These are phyloP conservation scores for Phaedon cochleariae DNA, from an alignment of 2,888 invertebrate species.

Conservation along the genomic window DNA sequence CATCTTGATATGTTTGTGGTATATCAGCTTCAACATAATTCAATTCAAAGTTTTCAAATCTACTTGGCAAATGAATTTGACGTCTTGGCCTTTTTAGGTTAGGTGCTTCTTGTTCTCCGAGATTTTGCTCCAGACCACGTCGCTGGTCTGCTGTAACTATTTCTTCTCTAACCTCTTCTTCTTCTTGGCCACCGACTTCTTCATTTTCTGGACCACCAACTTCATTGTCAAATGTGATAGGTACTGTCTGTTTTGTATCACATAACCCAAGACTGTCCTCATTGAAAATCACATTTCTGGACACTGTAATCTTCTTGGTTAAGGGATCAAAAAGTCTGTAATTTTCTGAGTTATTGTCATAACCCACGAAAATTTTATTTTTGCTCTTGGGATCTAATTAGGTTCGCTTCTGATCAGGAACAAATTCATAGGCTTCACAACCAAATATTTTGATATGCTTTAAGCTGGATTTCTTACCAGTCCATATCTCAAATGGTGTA, in stretches of 20 bases:
- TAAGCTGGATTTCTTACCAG: constrained; percentile 6
- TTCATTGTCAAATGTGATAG: no score
- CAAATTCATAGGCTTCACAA: constrained; percentile 10
- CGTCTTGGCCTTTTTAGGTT: neutral
- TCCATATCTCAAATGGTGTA: constrained; percentile 29
- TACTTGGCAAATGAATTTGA: neutral
- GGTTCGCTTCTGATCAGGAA: constrained; percentile 12
- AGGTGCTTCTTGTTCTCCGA: no score
- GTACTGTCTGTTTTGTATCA: no score
- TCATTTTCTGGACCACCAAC: no score
- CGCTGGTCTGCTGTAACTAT: no score
- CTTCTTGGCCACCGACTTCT: no score
- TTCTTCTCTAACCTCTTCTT: no score
- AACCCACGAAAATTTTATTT: constrained; percentile 21
- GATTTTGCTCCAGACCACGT: no score
- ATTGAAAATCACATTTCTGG: constrained; percentile 13
- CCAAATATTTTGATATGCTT: constrained; percentile 20
- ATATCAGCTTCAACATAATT: neutral
- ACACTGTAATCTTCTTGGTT: constrained; percentile 15
- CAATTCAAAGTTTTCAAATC: neutral
- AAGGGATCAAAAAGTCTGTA: constrained; percentile 16
- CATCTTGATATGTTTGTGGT: constrained; percentile 10
- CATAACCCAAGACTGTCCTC: neutral
- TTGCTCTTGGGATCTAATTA: constrained; percentile 19
- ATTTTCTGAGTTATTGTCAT: constrained; percentile 14